Evolutionary conservation across 2,797 vertebrate species (phyloP).

Genomic region (Paedocypris micromegethes): DNA sequence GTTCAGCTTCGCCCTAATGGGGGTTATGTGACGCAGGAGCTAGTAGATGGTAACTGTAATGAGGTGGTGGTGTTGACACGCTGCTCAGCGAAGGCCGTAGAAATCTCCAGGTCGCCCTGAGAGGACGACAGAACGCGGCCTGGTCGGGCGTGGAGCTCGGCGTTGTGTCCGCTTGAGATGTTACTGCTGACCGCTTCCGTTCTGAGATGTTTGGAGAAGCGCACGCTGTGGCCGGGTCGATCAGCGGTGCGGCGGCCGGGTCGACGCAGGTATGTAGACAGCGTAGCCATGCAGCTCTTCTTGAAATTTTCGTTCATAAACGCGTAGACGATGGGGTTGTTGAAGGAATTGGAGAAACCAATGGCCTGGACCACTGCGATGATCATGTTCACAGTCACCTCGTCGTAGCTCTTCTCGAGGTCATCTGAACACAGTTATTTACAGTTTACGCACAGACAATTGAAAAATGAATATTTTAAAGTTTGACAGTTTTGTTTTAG

Average conservation of each 20-base stretch:
- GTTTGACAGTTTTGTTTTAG: background rate
- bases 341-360: constrained; percentile 82
- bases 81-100: constrained; percentile 50
- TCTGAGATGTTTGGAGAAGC: constrained; percentile 64
- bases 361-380: constrained; percentile 77
- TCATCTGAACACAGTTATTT: constrained; percentile 58
- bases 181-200: constrained; percentile 55
- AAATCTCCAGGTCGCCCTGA: constrained; percentile 38
- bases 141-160: background rate
- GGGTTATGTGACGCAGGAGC: constrained; percentile 32
- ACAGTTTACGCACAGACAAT: constrained; percentile 5
- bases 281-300: constrained; percentile 72
- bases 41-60: constrained; percentile 51
- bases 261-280: constrained; percentile 61
- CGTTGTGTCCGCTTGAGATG: background rate
- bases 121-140: constrained; percentile 36
- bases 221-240: constrained; percentile 56
- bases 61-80: constrained; percentile 58
- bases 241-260: constrained; percentile 39
- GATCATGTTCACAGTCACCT: constrained; percentile 72
- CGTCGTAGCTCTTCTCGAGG: constrained; percentile 72
- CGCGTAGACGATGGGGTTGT: constrained; percentile 79
- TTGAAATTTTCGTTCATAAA: constrained; percentile 84
- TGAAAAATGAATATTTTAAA: background rate
- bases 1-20: no score